Conservation (phyloP, 2,113 vertebrate species). For the Tupaia tana region DNA sequence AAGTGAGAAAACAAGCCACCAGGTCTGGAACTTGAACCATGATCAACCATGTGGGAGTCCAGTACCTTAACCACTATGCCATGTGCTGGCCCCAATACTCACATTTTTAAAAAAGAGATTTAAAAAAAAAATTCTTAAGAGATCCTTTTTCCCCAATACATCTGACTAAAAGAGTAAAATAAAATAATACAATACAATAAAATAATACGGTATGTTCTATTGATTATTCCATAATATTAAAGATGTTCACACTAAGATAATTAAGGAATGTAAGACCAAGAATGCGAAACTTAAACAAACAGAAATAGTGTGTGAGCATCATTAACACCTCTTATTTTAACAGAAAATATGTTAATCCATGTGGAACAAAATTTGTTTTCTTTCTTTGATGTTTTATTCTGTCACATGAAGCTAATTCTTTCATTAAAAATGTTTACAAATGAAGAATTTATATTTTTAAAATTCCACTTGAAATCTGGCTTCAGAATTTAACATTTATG, state of each 20-base stretch:
- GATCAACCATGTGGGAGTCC: too few species aligned
- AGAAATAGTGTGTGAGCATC: not conserved
- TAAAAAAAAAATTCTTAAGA: not conserved
- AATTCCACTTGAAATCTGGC: not conserved
- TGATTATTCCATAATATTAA: not conserved
- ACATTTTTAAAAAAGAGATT: too few species aligned
- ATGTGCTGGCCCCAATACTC: too few species aligned
- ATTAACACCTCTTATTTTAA: not conserved
- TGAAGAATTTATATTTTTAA: not conserved
- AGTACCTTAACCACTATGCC: too few species aligned
- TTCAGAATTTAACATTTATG: not conserved
- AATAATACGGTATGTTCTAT: not conserved
- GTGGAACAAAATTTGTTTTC: not conserved
- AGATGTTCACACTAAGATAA: not conserved
- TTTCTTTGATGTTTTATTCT: not conserved
- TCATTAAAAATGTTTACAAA: not conserved
- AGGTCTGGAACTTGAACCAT: too few species aligned
- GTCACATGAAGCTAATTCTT: not conserved
- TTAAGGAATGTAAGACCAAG: not conserved
- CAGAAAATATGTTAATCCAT: not conserved
- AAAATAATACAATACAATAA: not conserved
- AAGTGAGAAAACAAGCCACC: too few species aligned
- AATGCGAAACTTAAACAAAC: not conserved
- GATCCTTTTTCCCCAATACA: not conserved
- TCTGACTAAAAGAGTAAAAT: not conserved